Evolutionary conservation across 2,888 invertebrate species (phyloP).

Genomic region (Zygogramma bicolorata): DNA sequence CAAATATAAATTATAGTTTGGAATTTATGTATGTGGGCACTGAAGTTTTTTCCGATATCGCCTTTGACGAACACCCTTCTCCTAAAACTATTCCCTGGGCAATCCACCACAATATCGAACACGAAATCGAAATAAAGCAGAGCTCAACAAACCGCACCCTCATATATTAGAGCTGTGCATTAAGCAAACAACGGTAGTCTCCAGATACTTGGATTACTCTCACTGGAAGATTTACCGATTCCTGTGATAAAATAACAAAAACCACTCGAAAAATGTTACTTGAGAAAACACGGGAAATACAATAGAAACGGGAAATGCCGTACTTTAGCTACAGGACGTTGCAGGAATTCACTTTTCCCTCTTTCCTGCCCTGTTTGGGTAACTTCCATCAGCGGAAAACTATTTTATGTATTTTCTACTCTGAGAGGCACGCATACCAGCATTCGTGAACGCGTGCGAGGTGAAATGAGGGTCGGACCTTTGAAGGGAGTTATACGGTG

Average conservation of each 20-base stretch:
- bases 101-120: neutral
- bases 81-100: neutral
- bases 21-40: no score
- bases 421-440: conserved; percentile 29
- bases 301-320: conserved; percentile 56
- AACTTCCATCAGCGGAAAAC: conserved; percentile 35
- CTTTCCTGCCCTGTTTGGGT: conserved; percentile 49
- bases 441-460: conserved; percentile 27
- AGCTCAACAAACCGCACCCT: neutral
- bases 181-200: conserved; percentile 4
- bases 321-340: conserved; percentile 55
- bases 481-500: no score
- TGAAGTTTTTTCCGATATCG: no score
- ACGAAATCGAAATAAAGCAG: neutral
- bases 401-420: conserved; percentile 38
- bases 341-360: conserved; percentile 53
- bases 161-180: conserved; percentile 8
- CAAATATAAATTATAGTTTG: no score
- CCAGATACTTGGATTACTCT: conserved; percentile 11
- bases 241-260: conserved; percentile 35
- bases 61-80: neutral
- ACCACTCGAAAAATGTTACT: conserved; percentile 38
- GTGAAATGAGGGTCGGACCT: conserved; percentile 8
- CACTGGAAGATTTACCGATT: conserved; percentile 33
- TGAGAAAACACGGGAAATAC: conserved; percentile 49